phyloP scores from a whole-genome alignment of 2,888 invertebrate genomes.

The Rotaria macrura region DNA sequence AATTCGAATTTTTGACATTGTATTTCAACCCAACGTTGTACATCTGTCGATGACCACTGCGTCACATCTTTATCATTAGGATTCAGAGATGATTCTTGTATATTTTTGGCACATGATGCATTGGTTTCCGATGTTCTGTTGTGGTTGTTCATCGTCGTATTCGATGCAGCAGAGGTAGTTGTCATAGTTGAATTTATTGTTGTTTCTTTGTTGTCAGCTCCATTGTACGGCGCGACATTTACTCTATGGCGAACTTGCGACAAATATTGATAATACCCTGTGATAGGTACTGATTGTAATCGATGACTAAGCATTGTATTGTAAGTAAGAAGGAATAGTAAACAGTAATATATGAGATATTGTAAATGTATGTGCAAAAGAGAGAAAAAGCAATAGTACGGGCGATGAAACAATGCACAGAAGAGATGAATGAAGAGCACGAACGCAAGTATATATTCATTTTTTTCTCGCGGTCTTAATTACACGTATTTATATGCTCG shows the following conservation, averaged over 20 bases:
- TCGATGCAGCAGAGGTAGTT: too few species aligned
- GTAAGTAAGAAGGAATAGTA: neutral
- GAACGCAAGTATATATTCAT: neutral
- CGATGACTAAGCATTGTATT: neutral
- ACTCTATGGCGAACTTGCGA: neutral
- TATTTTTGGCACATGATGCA: neutral
- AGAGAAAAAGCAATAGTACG: neutral
- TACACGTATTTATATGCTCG: neutral
- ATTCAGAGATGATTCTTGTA: neutral
- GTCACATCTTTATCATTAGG: neutral
- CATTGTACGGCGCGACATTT: neutral
- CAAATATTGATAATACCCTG: neutral
- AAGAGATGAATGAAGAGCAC: neutral
- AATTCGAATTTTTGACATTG: constrained; percentile 13
- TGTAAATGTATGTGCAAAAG: neutral
- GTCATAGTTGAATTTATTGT: neutral
- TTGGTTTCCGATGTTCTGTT: neutral
- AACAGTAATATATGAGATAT: neutral
- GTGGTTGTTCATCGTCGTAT: neutral
- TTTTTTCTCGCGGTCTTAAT: neutral
- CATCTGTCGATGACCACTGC: neutral
- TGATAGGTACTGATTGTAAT: neutral
- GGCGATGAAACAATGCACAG: neutral
- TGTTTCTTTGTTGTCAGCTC: neutral
- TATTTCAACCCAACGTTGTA: neutral